Evolutionary conservation across 2,113 vertebrate species (phyloP), one percentile per base, ranked within the genome.

Genomic region (Callospermophilus lateralis): DNA sequence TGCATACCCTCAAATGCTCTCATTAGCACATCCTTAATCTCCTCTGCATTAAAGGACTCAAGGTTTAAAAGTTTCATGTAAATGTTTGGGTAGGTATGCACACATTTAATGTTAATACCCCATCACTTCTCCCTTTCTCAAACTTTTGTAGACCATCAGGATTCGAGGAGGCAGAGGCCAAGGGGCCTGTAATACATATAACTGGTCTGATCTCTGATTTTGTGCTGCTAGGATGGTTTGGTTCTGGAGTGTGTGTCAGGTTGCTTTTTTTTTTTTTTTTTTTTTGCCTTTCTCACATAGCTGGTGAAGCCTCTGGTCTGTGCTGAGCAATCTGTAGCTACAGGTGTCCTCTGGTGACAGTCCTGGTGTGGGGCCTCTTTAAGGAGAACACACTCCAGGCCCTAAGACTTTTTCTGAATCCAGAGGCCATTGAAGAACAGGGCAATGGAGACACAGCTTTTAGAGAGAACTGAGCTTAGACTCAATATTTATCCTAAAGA

Each of bases 401-500:
- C 8, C 11, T 65, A 80, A 76, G 80, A 13, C 3, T 3, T 4
- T 63, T 63, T 65, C 84, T 39, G 19, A 79, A 28, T 4, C 12
- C 70, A 65, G 51, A 84, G 15, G 20, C 28, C 87, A 65, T 0
- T 20, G 20, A 16, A 70, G 6, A 76, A 74, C n/a, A 63, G 19
- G 1, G 19, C 6, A 13, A 70, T 20, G 20, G 32, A 93, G 30
- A 53, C 76, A 87, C 0, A 73, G 19, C 34, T 61, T n/a, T 70
- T 30, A 58, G 12, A 87, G 3, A 70, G 24, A 63, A 16, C 37
- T 78, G 39, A 84, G 32, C 51, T 55, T 22, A 81, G 24, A 45
- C 24, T 78, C 22, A 77, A 39, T 58, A 28, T 55, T 79, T n/a
- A 92, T 26, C 15, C 28, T 85, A 61, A 78, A 91, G 45, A 88